These are phyloP conservation scores for Ditylenchus dipsaci DNA, from an alignment of 1,140 invertebrate species.

Conservation along the genomic window DNA sequence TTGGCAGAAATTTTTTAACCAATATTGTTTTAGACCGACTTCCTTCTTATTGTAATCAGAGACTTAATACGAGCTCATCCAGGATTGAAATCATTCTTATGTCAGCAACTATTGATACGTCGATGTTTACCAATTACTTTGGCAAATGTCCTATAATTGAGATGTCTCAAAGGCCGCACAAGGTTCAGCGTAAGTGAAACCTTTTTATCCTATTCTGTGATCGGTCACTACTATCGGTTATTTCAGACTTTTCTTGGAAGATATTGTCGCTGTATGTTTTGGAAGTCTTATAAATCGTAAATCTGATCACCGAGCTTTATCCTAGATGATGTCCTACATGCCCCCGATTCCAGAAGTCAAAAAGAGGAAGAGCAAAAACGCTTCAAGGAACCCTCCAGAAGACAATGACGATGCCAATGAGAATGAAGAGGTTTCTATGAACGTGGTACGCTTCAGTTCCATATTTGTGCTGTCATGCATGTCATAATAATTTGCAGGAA, in stretches of 20 bases:
- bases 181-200: slow-evolving; percentile 59
- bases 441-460: slow-evolving; percentile 17
- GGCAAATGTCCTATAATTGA: slow-evolving; percentile 59
- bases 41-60: slow-evolving; percentile 61
- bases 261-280: slow-evolving; percentile 27
- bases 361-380: slow-evolving; percentile 32
- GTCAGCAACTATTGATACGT: slow-evolving; percentile 62
- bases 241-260: slow-evolving; percentile 51
- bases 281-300: slow-evolving; percentile 27
- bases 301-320: not conserved
- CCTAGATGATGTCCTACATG: slow-evolving; percentile 21
- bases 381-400: not conserved
- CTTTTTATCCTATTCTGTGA: slow-evolving; percentile 5
- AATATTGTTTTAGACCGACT: slow-evolving; percentile 61
- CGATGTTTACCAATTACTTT: slow-evolving; percentile 62
- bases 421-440: slow-evolving; percentile 8
- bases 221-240: not conserved
- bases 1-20: slow-evolving; percentile 54
- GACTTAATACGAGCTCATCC: slow-evolving; percentile 61
- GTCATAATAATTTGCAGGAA: not conserved
- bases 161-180: slow-evolving; percentile 59
- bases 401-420: slow-evolving; percentile 27
- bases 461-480: not conserved
- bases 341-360: slow-evolving; percentile 33
- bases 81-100: slow-evolving; percentile 57